Percentiles rank a stretch among this genome's conserved stretches.
phyloP scores from a whole-genome alignment of 2,113 vertebrate genomes.

The Poicephalus meyeri region DNA sequence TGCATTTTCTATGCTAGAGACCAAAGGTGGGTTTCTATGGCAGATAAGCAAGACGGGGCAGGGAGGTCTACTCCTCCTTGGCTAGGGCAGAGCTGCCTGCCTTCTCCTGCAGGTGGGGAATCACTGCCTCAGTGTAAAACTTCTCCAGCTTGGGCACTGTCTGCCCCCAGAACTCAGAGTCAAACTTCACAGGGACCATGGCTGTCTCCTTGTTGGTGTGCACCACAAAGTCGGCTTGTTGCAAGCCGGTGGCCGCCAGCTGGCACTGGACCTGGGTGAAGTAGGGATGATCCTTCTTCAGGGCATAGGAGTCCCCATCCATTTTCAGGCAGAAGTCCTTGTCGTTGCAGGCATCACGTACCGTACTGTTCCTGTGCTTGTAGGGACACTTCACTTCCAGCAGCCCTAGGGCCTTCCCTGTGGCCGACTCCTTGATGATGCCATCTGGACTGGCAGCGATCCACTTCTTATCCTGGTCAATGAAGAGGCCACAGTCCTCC shows the following conservation, averaged over 20 bases:
- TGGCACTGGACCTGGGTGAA: conserved; percentile 85
- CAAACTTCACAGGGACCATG: conserved; percentile 75
- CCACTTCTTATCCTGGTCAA: conserved; percentile 76
- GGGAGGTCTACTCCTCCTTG: conserved; percentile 54
- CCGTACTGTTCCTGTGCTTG: conserved; percentile 75
- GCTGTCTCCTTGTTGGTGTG: conserved; percentile 76
- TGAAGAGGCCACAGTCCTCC: conserved; percentile 78
- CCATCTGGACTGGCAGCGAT: conserved; percentile 84
- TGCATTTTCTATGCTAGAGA: background rate
- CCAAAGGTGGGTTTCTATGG: background rate
- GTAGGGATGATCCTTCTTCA: conserved; percentile 79
- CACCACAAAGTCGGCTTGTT: conserved; percentile 75
- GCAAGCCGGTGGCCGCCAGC: conserved; percentile 72
- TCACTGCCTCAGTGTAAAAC: conserved; percentile 75
- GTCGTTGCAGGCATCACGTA: conserved; percentile 79
- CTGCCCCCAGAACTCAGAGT: conserved; percentile 71
- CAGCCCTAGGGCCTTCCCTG: conserved; percentile 63
- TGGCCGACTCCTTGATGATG: conserved; percentile 70
- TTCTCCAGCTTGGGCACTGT: conserved; percentile 74
- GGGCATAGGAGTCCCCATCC: conserved; percentile 44
- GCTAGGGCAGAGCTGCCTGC: background rate
- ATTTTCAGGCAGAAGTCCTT: conserved; percentile 77
- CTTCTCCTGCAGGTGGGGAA: conserved; percentile 67
- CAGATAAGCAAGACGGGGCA: accelerated
- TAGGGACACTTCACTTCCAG: conserved; percentile 87